Percentiles rank a stretch among this genome's conserved stretches.
Conservation (phyloP, 2,797 vertebrate species). For the Syngnathus rostellatus region DNA sequence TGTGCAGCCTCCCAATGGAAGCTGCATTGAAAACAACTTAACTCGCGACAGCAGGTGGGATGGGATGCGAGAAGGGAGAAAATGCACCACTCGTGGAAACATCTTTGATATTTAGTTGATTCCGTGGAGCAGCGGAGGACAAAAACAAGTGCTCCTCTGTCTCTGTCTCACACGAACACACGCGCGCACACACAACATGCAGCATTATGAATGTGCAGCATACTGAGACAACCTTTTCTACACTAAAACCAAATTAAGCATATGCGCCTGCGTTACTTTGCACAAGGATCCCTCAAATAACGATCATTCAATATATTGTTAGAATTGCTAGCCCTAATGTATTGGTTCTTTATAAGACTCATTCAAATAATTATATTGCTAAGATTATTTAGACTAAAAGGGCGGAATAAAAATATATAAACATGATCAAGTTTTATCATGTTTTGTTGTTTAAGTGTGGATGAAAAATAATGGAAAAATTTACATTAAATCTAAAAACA, state of each 20-base stretch:
- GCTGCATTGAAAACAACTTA: slow-evolving; percentile 84
- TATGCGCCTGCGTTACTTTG: slow-evolving; percentile 45
- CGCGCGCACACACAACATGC: neutral
- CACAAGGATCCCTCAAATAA: too few species aligned
- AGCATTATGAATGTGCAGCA: slow-evolving; percentile 46
- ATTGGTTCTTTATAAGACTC: neutral
- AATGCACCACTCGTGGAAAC: slow-evolving; percentile 51
- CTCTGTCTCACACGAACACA: neutral
- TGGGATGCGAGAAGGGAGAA: slow-evolving; percentile 72
- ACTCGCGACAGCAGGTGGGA: slow-evolving; percentile 91
- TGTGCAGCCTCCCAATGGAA: slow-evolving; percentile 71
- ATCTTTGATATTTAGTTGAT: neutral
- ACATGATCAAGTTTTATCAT: neutral
- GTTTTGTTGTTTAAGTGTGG: too few species aligned
- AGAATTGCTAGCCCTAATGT: neutral
- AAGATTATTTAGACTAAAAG: neutral
- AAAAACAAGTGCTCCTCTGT: neutral
- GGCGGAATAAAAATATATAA: neutral
- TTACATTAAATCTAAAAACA: too few species aligned
- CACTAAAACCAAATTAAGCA: slow-evolving; percentile 73
- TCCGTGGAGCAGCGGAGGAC: neutral
- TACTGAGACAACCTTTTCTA: slow-evolving; percentile 64
- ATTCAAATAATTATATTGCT: neutral
- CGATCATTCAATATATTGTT: too few species aligned
- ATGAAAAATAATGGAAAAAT: too few species aligned